Percentiles rank a stretch among this genome's conserved stretches.
These are phyloP conservation scores for Monoplex corrugatus DNA, from an alignment of 2,888 invertebrate genomes.

Conservation along the genomic window DNA sequence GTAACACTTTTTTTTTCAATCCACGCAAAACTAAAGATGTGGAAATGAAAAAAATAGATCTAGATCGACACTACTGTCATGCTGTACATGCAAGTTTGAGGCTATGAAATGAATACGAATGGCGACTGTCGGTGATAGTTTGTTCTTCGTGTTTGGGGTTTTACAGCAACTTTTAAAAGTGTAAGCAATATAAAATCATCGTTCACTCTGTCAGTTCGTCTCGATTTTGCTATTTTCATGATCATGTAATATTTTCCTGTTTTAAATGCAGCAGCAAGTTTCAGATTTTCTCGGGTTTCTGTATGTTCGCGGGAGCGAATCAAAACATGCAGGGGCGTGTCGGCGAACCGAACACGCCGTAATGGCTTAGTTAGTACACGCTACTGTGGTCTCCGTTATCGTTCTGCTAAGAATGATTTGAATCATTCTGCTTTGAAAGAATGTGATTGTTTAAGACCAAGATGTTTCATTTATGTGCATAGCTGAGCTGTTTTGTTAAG, in stretches of 20 bases:
- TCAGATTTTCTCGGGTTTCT: background rate
- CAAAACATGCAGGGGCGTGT: conserved; percentile 60
- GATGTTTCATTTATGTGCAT: too few relatives aligned
- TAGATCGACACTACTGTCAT: too few relatives aligned
- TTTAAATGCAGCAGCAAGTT: too few relatives aligned
- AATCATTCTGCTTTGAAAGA: too few relatives aligned
- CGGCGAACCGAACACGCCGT: conserved; percentile 5
- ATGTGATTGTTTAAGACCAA: too few relatives aligned
- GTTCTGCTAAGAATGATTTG: too few relatives aligned
- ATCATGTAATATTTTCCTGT: background rate
- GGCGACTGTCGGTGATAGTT: too few relatives aligned
- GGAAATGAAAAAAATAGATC: too few relatives aligned
- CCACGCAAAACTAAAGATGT: too few relatives aligned
- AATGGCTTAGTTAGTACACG: background rate
- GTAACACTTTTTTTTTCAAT: too few relatives aligned
- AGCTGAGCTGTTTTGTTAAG: background rate
- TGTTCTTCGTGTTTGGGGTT: background rate
- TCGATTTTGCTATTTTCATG: background rate
- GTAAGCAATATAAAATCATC: background rate
- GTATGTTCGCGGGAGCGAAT: conserved; percentile 51
- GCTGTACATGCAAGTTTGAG: too few relatives aligned
- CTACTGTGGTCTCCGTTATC: background rate
- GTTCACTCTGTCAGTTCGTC: background rate
- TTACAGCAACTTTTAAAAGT: background rate
- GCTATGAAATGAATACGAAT: too few relatives aligned